phyloP scores from a whole-genome alignment of 2,888 invertebrate species.

The Stegophylla sp. region DNA sequence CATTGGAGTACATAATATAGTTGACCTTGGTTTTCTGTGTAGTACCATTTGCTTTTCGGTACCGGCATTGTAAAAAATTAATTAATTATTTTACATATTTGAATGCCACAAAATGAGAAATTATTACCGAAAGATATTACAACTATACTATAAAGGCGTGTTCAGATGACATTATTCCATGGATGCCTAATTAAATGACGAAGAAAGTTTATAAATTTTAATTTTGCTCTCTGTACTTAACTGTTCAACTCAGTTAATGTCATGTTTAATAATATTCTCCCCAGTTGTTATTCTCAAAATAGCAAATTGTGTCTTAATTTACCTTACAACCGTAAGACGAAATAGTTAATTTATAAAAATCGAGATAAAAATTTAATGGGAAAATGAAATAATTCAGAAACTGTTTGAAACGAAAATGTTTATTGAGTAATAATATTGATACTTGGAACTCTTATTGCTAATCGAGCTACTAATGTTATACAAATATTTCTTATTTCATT shows the following conservation, averaged over 20 bases:
- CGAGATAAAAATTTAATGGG: no score
- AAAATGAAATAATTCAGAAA: no score
- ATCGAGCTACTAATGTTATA: no score
- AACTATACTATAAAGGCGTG: slow-evolving; percentile 25
- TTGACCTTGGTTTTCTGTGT: slow-evolving; percentile 35
- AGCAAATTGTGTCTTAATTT: not conserved
- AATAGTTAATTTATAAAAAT: no score
- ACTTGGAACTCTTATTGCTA: no score
- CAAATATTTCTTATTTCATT: no score
- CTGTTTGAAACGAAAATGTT: no score
- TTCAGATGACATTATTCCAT: slow-evolving; percentile 5
- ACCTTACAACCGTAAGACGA: no score
- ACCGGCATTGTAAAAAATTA: slow-evolving; percentile 29
- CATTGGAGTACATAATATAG: slow-evolving; percentile 20
- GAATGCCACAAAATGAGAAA: slow-evolving; percentile 15
- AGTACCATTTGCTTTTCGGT: slow-evolving; percentile 43
- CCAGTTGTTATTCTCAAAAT: not conserved
- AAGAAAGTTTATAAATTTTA: slow-evolving; percentile 21
- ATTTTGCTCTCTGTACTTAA: not conserved
- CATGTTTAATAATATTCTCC: slow-evolving; percentile 1
- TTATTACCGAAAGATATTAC: not conserved
- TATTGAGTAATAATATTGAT: no score
- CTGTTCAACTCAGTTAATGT: not conserved
- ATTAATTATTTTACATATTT: slow-evolving; percentile 34
- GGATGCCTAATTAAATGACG: slow-evolving; percentile 28